Evolutionary conservation across 2,888 invertebrate genomes (phyloP).

Genomic region (Parascotia fuliginaria): DNA sequence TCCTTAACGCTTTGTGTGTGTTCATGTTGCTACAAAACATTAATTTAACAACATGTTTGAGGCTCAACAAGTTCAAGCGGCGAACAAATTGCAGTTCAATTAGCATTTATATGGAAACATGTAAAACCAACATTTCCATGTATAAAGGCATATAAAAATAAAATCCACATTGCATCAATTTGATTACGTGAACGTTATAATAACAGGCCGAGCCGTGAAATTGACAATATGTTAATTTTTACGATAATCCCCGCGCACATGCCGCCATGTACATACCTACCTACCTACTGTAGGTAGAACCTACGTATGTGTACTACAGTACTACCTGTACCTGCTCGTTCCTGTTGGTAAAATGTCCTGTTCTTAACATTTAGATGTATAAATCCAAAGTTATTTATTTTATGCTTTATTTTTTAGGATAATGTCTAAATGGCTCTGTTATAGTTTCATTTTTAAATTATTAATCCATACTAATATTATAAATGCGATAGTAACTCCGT

Average conservation of each 20-base stretch:
- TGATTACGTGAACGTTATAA: slow-evolving; percentile 24
- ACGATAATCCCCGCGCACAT: slow-evolving; percentile 37
- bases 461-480: too few species aligned
- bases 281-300: too few species aligned
- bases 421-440: too few species aligned
- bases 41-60: not conserved
- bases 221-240: slow-evolving; percentile 46
- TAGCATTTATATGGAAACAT: slow-evolving; percentile 25
- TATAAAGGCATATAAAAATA: slow-evolving; percentile 14
- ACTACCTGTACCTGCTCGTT: too few species aligned
- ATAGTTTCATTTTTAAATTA: too few species aligned
- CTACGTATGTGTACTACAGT: too few species aligned
- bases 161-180: slow-evolving; percentile 20
- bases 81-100: slow-evolving; percentile 5
- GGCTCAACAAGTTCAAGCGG: not conserved
- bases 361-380: too few species aligned
- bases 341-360: too few species aligned
- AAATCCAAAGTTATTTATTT: too few species aligned
- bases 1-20: not conserved
- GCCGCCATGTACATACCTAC: slow-evolving; percentile 35
- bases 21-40: not conserved
- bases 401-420: too few species aligned
- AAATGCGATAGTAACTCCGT: too few species aligned
- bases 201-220: slow-evolving; percentile 37
- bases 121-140: slow-evolving; percentile 13